Evolutionary conservation across 2,888 invertebrate species (phyloP).

Genomic region (Drosophila cognata): DNA sequence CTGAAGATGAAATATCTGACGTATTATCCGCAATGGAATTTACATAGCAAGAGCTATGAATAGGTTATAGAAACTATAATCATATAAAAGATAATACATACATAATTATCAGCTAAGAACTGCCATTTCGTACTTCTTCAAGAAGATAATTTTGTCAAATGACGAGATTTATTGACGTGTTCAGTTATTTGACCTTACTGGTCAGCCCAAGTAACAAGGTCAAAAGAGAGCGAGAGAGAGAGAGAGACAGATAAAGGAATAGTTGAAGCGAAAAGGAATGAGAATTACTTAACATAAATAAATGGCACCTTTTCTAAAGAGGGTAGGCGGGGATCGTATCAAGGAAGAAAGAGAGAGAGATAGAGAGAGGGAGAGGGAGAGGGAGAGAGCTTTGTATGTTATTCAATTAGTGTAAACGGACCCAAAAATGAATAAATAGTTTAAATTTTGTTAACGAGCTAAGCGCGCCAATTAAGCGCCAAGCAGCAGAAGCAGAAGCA

Average conservation of each 20-base stretch:
- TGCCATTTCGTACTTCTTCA: background rate
- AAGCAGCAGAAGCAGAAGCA: conserved; percentile 28
- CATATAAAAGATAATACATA: background rate
- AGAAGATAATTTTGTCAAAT: background rate
- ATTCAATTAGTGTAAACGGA: conserved; percentile 67
- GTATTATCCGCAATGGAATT: background rate
- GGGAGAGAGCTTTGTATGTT: conserved; percentile 48
- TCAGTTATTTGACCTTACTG: conserved; percentile 27
- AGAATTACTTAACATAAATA: conserved; percentile 66
- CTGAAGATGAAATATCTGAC: background rate
- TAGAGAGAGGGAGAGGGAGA: background rate
- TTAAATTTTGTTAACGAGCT: conserved; percentile 78
- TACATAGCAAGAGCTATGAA: no score
- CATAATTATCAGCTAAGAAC: background rate
- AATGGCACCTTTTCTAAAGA: conserved; percentile 17
- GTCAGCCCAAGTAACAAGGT: conserved; percentile 15
- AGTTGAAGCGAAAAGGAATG: background rate
- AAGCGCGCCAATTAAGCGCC: conserved; percentile 77
- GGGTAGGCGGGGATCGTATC: background rate
- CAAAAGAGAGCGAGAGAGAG: conserved; percentile 1
- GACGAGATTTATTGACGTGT: background rate
- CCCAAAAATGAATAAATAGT: conserved; percentile 69
- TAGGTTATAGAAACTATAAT: background rate
- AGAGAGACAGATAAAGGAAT: background rate
- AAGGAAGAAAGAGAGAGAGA: background rate